Evolutionary conservation across 37 sponge, comb jelly and placozoan genomes (phyloP).

Genomic region (Eunapius fragilis): DNA sequence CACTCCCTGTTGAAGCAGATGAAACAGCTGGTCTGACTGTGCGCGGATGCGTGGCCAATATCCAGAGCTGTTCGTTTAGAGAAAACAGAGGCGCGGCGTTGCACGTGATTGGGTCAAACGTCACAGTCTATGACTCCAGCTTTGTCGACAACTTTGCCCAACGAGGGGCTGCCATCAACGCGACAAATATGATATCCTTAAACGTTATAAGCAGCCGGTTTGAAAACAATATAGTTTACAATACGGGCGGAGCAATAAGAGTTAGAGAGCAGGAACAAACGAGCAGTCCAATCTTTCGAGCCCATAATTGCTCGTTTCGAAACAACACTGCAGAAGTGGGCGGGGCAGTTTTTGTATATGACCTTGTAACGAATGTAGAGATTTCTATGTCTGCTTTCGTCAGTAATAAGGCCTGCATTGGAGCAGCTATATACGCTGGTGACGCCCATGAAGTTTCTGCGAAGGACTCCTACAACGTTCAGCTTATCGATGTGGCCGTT

Average conservation of each 20-base stretch:
- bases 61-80: not conserved
- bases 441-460: not conserved
- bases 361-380: not conserved
- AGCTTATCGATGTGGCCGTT: constrained; percentile 23
- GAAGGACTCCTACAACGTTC: not conserved
- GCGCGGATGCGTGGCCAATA: not conserved
- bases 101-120: not conserved
- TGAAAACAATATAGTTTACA: not conserved
- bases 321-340: not conserved
- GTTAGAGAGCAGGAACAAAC: not conserved
- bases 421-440: not conserved
- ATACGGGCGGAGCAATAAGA: not conserved
- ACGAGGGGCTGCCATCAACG: constrained; percentile 17
- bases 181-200: not conserved
- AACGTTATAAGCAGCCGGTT: constrained; percentile 12
- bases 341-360: not conserved
- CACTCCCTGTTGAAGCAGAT: not conserved
- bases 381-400: not conserved
- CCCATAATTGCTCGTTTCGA: not conserved
- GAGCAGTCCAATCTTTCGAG: not conserved
- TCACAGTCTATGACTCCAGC: not conserved
- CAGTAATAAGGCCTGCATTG: not conserved
- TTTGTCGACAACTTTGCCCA: constrained; percentile 27
- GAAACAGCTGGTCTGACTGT: not conserved
- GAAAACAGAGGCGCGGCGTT: not conserved